Base-by-base conservation (phyloP, 2,797 vertebrate genomes). In the Streptopelia turtur region DNA sequence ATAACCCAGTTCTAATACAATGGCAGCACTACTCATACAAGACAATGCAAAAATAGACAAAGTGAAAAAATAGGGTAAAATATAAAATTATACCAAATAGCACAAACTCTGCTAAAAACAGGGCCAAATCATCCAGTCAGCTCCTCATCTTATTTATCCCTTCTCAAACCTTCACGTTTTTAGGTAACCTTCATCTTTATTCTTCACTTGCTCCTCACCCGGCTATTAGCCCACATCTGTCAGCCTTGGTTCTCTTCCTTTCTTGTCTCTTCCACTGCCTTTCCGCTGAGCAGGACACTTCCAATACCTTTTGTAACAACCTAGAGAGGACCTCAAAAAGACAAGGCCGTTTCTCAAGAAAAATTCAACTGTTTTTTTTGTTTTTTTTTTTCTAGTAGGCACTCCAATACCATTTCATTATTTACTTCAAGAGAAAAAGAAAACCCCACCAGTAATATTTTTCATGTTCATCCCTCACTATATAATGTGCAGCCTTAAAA, bases 281-380 rank as follows among this genome's bases (percentile, higher is more conserved):
- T 86, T 77, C 35, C 0, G 0, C 28, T 24, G 25, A 86, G n/a
- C 31, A 71, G 60, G 47, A 59, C 59, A 63, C 7, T 37, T 52
- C 12, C 0, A 1, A 47, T 6, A 30, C 2, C 16, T 80, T 72
- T 66, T n/a, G 14, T 8, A 79, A 52, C 20, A 61, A 70, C 9
- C 27, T 37, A 72, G 5, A 63, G 27, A 65, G 14, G 14, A 79
- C 13, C 13, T 27, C 35, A 33, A 27, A 69, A 61, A 43, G 13
- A 30, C 16, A 77, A 60, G 15, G 17, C 10, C 31, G 33, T 41
- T 63, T 39, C 52, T 39, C 27, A 22, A 70, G 5, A 63, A 94
- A 90, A 91, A 49, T 1, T 14, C 1, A 61, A 7, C 15, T 13
- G 6, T 56, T 17, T 22, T 5, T 52, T 43, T 35, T 35, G 35